A percentile compares a stretch with the other conserved stretches of the same genome.
These are phyloP conservation scores for Pampus argenteus DNA, from an alignment of 2,797 vertebrate genomes.

Conservation along the genomic window DNA sequence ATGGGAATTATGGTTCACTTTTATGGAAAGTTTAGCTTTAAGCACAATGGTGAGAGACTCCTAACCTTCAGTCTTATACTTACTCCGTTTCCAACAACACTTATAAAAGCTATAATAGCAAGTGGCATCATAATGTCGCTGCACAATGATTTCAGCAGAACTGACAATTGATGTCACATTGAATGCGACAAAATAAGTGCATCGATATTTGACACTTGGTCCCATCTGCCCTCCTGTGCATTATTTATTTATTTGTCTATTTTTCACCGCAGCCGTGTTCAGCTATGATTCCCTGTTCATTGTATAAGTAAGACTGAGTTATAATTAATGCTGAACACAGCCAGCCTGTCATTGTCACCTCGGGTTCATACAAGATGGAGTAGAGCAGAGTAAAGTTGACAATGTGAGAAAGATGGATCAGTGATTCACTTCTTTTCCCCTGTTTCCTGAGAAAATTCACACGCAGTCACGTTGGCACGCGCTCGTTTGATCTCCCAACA, in stretches of 20 bases:
- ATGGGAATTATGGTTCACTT: not conserved
- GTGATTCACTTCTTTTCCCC: conserved; percentile 4
- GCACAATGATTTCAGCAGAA: conserved; percentile 51
- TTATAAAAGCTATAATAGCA: conserved; percentile 24
- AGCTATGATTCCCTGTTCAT: conserved; percentile 18
- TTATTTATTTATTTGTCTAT: conserved; percentile 43
- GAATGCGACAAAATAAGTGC: conserved; percentile 25
- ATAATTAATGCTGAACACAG: conserved; percentile 42
- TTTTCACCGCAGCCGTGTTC: conserved; percentile 34
- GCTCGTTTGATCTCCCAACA: conserved; percentile 8
- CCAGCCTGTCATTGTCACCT: conserved; percentile 7
- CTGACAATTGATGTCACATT: conserved; percentile 42
- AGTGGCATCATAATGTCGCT: conserved; percentile 18
- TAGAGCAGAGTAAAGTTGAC: conserved; percentile 22
- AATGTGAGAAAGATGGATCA: conserved; percentile 36
- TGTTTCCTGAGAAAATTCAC: not conserved
- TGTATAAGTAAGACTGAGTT: conserved; percentile 24
- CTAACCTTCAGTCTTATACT: conserved; percentile 20
- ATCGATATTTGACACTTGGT: conserved; percentile 47
- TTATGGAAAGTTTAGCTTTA: not conserved
- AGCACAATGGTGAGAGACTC: not conserved
- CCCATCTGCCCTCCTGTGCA: conserved; percentile 25
- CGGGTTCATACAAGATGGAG: conserved; percentile 13
- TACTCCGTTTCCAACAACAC: conserved; percentile 25
- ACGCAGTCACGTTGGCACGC: not conserved